Base-by-base conservation (phyloP, 23 tunicate genomes). In the Trididemnum clinides region DNA sequence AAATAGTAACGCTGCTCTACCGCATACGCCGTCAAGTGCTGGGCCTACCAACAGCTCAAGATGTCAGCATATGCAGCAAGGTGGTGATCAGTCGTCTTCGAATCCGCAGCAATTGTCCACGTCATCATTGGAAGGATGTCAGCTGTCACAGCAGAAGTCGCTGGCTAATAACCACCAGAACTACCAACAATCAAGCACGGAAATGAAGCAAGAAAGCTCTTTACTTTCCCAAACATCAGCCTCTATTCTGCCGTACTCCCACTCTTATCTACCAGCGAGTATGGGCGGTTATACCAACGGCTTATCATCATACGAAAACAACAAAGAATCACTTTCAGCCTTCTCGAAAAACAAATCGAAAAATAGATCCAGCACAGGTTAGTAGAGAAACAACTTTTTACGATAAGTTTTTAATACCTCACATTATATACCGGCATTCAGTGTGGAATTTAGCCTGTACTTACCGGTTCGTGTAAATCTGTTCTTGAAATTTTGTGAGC, bases 291-390 rank as follows among this genome's bases (percentile, higher is more conserved):
- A 90, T 84, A 49, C 50, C 64, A 57, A 83, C 78, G 89, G 72
- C 20, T 35, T 34, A 15, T 28, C 95, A 2, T 62, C 82, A 30
- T 85, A 74, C 83, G 86, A 80, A 57, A 86, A 82, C 0, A 57
- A 71, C 63, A 39, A 44, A 6, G 20, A 89, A 20, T 66, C 95
- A 27, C 35, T 88, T 3, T 22, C 87, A 7, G 22, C 79, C 27
- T 84, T 78, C 58, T 72, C 88, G 12, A 90, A 90, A 62, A 34
- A 51, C 34, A 90, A 85, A 50, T 85, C 90, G 58, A 90, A 90
- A 63, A 79, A 72, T 32, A 71, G 95, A 22, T 85, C 95, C 19
- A 86, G 89, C 78, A 90, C 95, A 85, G 95, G 95, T 90, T n/a
- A n/a, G n/a, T n/a, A n/a, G n/a, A n/a, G n/a, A n/a, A n/a, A n/a